A percentile compares a stretch with the other conserved stretches of the same genome.
Evolutionary conservation across 2,888 invertebrate species (phyloP).

Genomic region (Empis livida): DNA sequence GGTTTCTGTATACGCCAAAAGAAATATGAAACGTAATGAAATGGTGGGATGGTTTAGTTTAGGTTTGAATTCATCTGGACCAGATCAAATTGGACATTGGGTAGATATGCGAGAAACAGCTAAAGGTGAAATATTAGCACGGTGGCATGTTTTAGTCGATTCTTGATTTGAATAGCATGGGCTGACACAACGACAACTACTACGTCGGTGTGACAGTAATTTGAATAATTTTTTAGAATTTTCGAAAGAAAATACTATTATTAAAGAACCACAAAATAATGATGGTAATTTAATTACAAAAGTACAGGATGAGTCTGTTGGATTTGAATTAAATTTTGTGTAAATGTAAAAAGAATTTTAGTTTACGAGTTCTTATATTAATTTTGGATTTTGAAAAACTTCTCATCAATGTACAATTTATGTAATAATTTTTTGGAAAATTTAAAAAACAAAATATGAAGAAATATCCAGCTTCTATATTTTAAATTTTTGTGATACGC

Average conservation of each 20-base stretch:
- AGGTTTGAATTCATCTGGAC: slow-evolving; percentile 82
- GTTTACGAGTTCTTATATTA: too few species aligned
- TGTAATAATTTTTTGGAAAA: too few species aligned
- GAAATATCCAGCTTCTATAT: too few species aligned
- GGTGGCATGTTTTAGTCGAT: slow-evolving; percentile 84
- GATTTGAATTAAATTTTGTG: slow-evolving; percentile 16
- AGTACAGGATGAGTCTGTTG: slow-evolving; percentile 8
- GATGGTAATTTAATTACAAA: too few species aligned
- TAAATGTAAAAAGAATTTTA: slow-evolving; percentile 3
- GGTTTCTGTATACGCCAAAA: slow-evolving; percentile 85
- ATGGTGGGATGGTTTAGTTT: slow-evolving; percentile 96
- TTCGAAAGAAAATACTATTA: slow-evolving; percentile 10
- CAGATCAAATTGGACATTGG: slow-evolving; percentile 88
- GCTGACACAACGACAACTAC: slow-evolving; percentile 18
- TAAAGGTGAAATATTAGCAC: slow-evolving; percentile 79
- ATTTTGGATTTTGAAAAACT: too few species aligned
- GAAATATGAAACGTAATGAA: slow-evolving; percentile 86
- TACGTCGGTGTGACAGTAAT: slow-evolving; percentile 7
- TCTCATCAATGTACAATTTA: too few species aligned
- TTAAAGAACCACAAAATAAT: slow-evolving; percentile 3
- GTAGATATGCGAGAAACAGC: slow-evolving; percentile 78
- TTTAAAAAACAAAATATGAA: too few species aligned
- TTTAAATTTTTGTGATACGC: too few species aligned
- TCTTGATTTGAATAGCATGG: slow-evolving; percentile 47
- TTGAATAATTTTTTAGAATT: slow-evolving; percentile 6